These are phyloP conservation scores for Atrichornis clamosus DNA, from an alignment of 2,113 vertebrate genomes.

Conservation along the genomic window DNA sequence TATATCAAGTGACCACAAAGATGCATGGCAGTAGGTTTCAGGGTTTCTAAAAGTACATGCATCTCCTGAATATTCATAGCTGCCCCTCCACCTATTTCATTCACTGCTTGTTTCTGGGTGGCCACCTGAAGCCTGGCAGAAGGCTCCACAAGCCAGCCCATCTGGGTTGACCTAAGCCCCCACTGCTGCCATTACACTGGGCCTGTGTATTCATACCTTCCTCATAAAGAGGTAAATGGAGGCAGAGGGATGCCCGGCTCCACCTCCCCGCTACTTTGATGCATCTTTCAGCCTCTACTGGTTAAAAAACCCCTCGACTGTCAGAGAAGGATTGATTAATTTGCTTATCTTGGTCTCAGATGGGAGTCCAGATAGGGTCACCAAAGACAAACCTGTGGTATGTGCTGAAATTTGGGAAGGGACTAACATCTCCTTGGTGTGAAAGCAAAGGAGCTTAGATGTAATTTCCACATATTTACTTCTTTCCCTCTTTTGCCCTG, in stretches of 20 bases:
- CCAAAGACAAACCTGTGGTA: not conserved
- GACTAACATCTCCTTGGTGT: fast-evolving
- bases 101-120: not conserved
- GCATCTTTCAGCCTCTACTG: not conserved
- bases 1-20: not conserved
- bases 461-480: not conserved
- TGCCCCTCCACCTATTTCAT: not conserved
- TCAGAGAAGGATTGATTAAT: not conserved
- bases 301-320: not conserved
- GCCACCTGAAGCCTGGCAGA: not conserved
- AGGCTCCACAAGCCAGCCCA: not conserved
- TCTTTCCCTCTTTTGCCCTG: not conserved
- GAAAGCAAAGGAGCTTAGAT: not conserved
- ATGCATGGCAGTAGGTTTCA: not conserved
- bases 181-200: fast-evolving
- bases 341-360: not conserved
- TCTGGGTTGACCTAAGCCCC: not conserved
- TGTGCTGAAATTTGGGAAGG: not conserved
- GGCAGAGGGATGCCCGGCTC: not conserved
- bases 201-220: not conserved
- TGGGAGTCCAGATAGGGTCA: not conserved
- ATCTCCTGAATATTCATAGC: not conserved
- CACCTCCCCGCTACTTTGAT: not conserved
- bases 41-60: not conserved
- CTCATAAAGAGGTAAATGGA: not conserved